A percentile compares a stretch with the other conserved stretches of the same genome.
These are phyloP conservation scores for Myiotriccus ornatus DNA, from an alignment of 2,797 vertebrate species.

Conservation along the genomic window DNA sequence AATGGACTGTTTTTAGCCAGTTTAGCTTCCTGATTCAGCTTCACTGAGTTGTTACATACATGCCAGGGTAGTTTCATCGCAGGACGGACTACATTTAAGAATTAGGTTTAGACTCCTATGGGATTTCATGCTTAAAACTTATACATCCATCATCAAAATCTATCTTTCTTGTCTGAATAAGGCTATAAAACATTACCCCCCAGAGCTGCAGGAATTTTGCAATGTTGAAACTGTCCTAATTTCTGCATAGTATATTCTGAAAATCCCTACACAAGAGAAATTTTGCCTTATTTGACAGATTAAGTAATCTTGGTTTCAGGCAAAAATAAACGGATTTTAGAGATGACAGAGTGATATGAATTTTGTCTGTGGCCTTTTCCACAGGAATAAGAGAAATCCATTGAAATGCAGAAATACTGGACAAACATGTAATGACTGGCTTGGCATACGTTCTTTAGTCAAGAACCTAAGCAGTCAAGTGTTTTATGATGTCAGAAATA, in stretches of 20 bases:
- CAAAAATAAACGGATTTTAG: not conserved
- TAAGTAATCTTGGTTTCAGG: not conserved
- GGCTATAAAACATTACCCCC: not conserved
- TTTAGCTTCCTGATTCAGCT: not conserved
- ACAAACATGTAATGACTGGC: not conserved
- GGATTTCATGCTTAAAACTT: not conserved
- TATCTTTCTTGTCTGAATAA: not conserved
- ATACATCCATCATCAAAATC: not conserved
- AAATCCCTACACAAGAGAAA: not conserved
- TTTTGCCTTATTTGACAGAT: not conserved
- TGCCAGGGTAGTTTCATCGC: not conserved
- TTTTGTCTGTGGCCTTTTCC: not conserved
- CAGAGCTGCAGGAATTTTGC: not conserved
- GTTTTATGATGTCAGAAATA: not conserved
- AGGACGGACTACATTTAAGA: not conserved
- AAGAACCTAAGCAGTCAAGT: not conserved
- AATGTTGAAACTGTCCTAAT: not conserved
- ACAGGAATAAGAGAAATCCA: not conserved
- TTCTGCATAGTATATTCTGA: not conserved
- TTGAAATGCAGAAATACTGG: not conserved
- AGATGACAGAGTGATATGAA: not conserved
- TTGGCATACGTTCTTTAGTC: not conserved
- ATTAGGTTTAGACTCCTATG: not conserved
- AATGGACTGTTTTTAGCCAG: not conserved
- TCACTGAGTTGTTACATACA: not conserved